Conservation (phyloP, 2,113 vertebrate genomes). For the Vicugna pacos region DNA sequence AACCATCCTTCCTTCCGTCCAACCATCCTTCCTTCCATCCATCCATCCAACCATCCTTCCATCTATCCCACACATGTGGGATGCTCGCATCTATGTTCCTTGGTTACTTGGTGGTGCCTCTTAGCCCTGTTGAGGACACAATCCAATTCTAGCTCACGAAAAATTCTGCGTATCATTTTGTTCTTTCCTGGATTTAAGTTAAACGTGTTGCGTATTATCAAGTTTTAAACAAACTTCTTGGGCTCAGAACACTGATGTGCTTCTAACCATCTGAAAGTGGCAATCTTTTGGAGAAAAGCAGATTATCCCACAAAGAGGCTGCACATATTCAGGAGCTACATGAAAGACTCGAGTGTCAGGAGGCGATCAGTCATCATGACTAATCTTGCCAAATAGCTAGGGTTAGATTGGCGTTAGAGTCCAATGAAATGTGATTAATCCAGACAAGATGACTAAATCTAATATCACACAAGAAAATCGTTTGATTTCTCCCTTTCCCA, state of each 20-base stretch:
- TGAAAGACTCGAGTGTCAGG: not conserved
- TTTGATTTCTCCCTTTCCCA: not conserved
- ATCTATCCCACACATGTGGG: not conserved
- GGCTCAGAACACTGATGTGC: not conserved
- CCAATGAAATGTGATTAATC: conserved; percentile 11
- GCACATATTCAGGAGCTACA: not conserved
- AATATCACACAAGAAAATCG: not conserved
- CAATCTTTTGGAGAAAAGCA: not conserved
- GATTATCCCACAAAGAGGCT: not conserved
- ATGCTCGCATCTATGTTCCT: not conserved
- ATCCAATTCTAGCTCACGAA: not conserved
- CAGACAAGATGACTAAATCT: not conserved
- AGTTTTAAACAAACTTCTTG: not conserved
- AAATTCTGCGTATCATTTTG: not conserved
- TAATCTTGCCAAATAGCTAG: conserved; percentile 15
- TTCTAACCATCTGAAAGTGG: not conserved
- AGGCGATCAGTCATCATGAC: not conserved
- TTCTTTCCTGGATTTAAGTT: not conserved
- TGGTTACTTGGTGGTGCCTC: not conserved
- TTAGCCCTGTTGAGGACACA: not conserved
- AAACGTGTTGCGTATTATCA: not conserved
- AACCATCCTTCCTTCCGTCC: not conserved
- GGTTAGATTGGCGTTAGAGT: not conserved
- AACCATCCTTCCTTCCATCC: no score
- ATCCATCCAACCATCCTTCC: not conserved